Percentiles rank a stretch among this genome's conserved stretches.
phyloP scores from a whole-genome alignment of 2,888 invertebrate species.

The Acanthococcus lagerstroemiae region DNA sequence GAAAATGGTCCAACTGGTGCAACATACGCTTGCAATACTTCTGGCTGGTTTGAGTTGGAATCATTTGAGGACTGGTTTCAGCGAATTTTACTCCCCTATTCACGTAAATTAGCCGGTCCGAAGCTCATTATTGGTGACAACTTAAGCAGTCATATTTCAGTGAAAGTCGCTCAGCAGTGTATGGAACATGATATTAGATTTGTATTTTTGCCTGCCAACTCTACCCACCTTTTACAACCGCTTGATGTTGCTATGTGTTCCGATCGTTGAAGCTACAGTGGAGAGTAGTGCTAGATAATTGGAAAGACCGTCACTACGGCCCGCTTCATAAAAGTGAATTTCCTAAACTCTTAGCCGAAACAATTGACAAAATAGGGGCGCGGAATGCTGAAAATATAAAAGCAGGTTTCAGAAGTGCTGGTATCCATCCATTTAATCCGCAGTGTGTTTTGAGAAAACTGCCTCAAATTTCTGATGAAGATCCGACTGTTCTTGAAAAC shows the following conservation, averaged over 20 bases:
- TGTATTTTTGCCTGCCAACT: constrained; percentile 8
- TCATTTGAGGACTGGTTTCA: constrained; percentile 29
- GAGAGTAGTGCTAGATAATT: background rate
- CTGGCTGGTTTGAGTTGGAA: constrained; percentile 31
- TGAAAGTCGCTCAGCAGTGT: background rate
- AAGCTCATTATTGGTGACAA: constrained; percentile 13
- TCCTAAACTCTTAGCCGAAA: constrained; percentile 4
- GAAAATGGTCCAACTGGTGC: constrained; percentile 12
- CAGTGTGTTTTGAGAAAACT: too few relatives aligned
- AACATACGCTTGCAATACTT: constrained; percentile 9
- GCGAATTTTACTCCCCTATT: background rate
- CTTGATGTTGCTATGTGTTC: constrained; percentile 11
- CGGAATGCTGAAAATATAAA: background rate
- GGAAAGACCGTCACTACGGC: constrained; percentile 7
- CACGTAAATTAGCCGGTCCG: background rate
- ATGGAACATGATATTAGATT: background rate
- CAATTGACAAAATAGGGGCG: background rate
- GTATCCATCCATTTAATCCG: constrained; percentile 14
- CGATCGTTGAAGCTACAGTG: constrained; percentile 9
- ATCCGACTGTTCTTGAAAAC: too few relatives aligned
- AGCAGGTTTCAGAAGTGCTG: constrained; percentile 11
- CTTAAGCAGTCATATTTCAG: background rate
- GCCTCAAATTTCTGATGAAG: too few relatives aligned
- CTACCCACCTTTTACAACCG: constrained; percentile 8
- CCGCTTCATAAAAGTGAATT: constrained; percentile 5